Percentiles rank a stretch among this genome's conserved stretches.
Conservation (phyloP, 2,113 vertebrate species). For the Cyphomyrus discorhynchus region DNA sequence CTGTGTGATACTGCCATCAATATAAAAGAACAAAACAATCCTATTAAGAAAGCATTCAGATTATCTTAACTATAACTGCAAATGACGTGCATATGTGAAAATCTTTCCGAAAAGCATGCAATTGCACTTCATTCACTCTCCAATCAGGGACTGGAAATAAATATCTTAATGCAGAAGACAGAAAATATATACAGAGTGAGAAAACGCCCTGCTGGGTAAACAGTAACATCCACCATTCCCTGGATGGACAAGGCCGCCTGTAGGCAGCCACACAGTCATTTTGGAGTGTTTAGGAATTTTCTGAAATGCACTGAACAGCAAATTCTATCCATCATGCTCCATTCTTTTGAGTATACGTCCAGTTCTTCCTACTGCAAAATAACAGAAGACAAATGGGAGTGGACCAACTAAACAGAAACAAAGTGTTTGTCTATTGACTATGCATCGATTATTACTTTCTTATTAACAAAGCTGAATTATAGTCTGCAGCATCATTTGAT, state of each 20-base stretch:
- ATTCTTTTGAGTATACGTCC: not conserved
- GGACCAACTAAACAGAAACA: not conserved
- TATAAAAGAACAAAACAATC: not conserved
- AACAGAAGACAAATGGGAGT: not conserved
- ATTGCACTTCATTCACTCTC: not conserved
- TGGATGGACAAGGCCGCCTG: not conserved
- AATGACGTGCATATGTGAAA: not conserved
- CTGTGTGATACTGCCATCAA: not conserved
- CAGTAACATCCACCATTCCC: not conserved
- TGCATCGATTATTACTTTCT: not conserved
- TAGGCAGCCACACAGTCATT: not conserved
- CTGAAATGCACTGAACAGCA: not conserved
- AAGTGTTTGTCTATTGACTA: not conserved
- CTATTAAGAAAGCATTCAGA: slow-evolving; percentile 9
- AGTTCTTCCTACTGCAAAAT: not conserved
- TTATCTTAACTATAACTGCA: not conserved
- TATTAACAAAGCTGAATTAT: not conserved
- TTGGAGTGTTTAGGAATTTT: not conserved
- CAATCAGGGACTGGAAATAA: not conserved
- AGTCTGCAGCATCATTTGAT: not conserved
- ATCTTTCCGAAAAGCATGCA: not conserved
- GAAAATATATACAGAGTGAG: not conserved
- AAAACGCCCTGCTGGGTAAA: not conserved
- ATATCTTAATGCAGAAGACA: not conserved
- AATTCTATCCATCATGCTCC: not conserved